Base-by-base conservation (phyloP, 2,113 vertebrate genomes). In the Lipophrys pholis region DNA sequence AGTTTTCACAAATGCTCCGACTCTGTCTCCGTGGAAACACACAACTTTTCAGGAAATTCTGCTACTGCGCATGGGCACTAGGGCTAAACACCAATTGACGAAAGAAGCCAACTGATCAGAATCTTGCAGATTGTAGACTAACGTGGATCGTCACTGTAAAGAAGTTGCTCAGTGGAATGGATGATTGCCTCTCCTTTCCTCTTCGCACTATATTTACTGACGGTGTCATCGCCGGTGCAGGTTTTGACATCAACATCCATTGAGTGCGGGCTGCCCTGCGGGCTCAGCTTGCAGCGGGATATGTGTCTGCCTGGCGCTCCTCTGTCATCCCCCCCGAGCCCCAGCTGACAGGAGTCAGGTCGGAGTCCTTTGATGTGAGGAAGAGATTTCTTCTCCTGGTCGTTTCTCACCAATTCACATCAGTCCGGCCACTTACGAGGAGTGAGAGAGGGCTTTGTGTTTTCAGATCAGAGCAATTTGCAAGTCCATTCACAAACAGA, bases 381-480 rank as follows among this genome's bases (percentile, higher is more conserved):
- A 93, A 92, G 92, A 91, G 84, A 93, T 92, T 95, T 74, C 93
- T 93, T 93, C 93, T 91, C 53, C 53, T 61, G 38, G 85, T 91
- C 91, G 86, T 95, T 95, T 96, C 95, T 96, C 94, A 78, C 93
- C 93, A 92, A 92, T 95, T 95, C 94, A 91, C 91, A 82, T 81
- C 76, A 87, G 92, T 89, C 93, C 91, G 90, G 91, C 89, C 86
- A 90, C 92, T 94, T 92, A 93, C 88, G 7, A 45, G 76, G 93
- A 94, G 93, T 93, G 94, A 95, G 95, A 86, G 86, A 92, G 3
- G 73, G 89, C 95, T 96, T 96, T 97, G 96, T 97, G 92, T 91
- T 77, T 71, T 57, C 60, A 95, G 94, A 97, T 96, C 95, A 95
- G 93, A 97, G 95, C 94, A 96, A 97, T 96, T 96, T 96, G 95